A percentile compares a stretch with the other conserved stretches of the same genome.
Conservation (phyloP, 2,888 invertebrate genomes). For the Noctua janthe region DNA sequence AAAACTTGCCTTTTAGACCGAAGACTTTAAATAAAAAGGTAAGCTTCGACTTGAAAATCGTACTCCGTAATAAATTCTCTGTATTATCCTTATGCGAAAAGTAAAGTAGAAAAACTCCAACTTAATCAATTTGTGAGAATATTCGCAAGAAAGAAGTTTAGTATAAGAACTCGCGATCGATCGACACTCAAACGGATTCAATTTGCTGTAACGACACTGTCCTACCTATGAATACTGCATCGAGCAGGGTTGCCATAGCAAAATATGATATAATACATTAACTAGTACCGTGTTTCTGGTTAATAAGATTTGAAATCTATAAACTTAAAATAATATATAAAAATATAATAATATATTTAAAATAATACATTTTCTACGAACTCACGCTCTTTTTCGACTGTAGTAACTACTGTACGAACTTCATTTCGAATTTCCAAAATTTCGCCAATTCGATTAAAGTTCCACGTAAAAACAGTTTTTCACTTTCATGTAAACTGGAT, state of each 20-base stretch:
- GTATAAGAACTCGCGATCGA: slow-evolving; percentile 36
- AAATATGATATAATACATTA: background rate
- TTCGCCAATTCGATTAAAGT: no score
- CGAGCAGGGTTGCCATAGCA: slow-evolving; percentile 31
- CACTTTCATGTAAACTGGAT: no score
- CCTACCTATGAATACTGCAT: slow-evolving; percentile 56
- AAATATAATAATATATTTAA: no score
- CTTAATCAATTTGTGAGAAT: slow-evolving; percentile 43
- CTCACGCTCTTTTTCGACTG: background rate
- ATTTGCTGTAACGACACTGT: slow-evolving; percentile 63
- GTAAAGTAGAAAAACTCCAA: slow-evolving; percentile 6
- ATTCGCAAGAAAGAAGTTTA: slow-evolving; percentile 48
- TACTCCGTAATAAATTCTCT: background rate
- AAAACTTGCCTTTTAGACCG: background rate
- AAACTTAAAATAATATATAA: background rate
- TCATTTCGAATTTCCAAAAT: no score
- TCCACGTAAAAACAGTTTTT: background rate
- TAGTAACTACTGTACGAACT: no score
- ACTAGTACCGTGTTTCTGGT: background rate
- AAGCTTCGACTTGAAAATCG: background rate
- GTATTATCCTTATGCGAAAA: background rate
- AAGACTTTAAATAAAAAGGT: background rate
- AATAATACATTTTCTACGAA: background rate
- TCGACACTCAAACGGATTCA: slow-evolving; percentile 59
- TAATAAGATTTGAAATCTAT: background rate